Base-by-base conservation (phyloP, 2,113 vertebrate genomes). In the Aythya baeri region DNA sequence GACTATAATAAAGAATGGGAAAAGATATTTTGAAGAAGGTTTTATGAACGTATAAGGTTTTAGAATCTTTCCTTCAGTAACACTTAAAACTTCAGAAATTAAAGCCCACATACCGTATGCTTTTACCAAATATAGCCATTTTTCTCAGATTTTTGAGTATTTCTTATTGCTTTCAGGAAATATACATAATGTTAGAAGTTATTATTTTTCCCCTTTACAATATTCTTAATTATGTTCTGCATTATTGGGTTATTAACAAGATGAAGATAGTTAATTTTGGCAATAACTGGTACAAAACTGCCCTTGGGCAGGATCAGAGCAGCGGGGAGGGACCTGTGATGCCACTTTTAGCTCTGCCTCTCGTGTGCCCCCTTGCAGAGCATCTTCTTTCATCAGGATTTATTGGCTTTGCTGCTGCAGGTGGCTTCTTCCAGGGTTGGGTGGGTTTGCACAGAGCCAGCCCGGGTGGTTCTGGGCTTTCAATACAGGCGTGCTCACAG, bases 21-120 rank as follows among this genome's bases (percentile, higher is more conserved):
- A 86, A 88, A 32, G 41, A 86, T 75, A 83, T 26, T 92, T 77
- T 80, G 74, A 92, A 82, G 29, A 76, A 72, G 38, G 52, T 27
- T 73, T 79, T 79, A 4, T 29, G 25, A 83, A 5, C 18, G 4
- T 82, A 89, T 18, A 31, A 71, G 36, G 34, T 61, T 2, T 0
- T 65, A 86, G 21, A 38, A 57, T 43, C 32, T 73, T 90, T 70
- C 44, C 6, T 81, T 72, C 63, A 61, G 18, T 89, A 89, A 88
- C 12, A 66, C 52, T 80, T 77, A 65, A 63, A 85, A 79, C 44
- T 81, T 83, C 46, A 90, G 63, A 94, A 82, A 62, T 54, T 58
- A 27, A 86, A 75, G 17, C 26, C 29, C 32, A 38, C 7, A 14
- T 49, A n/a, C 23, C 36, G 27, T 59, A 29, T 8, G 38, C 26